phyloP scores from a whole-genome alignment of 2,888 invertebrate genomes.

The Neoscelio sp. region DNA sequence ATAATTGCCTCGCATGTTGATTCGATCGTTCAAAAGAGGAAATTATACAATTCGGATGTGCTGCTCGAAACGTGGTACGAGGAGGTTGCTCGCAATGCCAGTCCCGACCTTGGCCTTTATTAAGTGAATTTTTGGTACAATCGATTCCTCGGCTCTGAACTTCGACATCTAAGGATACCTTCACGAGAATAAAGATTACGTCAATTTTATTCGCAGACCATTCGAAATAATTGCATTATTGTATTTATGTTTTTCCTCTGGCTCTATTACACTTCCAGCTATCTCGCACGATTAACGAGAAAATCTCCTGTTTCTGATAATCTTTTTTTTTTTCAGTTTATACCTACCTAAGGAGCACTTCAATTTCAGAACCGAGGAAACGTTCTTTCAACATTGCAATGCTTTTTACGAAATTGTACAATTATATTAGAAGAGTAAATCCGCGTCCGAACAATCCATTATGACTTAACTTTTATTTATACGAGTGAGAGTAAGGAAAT shows the following conservation, averaged over 20 bases:
- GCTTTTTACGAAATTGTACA: no score
- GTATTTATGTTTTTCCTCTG: no score
- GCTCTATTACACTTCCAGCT: no score
- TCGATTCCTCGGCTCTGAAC: constrained; percentile 8
- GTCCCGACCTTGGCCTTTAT: constrained; percentile 61
- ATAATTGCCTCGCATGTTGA: constrained; percentile 51
- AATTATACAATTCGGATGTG: constrained; percentile 63
- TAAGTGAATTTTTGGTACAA: constrained; percentile 42
- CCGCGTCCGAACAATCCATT: constrained; percentile 20
- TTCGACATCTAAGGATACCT: neutral
- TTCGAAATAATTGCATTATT: no score
- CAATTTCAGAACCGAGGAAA: no score
- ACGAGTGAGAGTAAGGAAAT: constrained; percentile 27
- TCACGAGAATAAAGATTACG: neutral
- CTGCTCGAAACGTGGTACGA: constrained; percentile 56
- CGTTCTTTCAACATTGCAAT: no score
- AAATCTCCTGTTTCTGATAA: no score
- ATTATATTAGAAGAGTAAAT: constrained; percentile 1
- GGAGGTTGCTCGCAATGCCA: constrained; percentile 40
- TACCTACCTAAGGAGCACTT: no score
- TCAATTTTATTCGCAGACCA: neutral
- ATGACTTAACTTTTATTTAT: constrained; percentile 18
- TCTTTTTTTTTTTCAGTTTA: no score
- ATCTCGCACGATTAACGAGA: neutral
- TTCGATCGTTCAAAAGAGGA: constrained; percentile 58